phyloP scores from a whole-genome alignment of 37 sponge, comb jelly and placozoan genomes.

The Ianthella basta region DNA sequence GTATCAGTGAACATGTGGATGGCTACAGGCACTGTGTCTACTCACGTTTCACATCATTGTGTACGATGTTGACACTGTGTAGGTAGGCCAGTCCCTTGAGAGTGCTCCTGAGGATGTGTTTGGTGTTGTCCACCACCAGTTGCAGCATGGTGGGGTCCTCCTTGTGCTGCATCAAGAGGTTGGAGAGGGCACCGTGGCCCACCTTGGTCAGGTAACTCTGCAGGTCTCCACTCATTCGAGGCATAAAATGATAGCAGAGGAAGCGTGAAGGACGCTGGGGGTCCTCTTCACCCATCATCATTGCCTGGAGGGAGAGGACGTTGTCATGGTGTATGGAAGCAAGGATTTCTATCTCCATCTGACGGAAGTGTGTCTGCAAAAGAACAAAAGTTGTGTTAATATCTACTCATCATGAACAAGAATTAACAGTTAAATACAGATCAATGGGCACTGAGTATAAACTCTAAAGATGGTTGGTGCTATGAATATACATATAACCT shows the following conservation, averaged over 20 bases:
- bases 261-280: conserved; percentile 20
- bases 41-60: conserved; percentile 53
- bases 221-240: conserved; percentile 34
- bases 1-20: too few species aligned
- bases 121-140: conserved; percentile 21
- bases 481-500: too few species aligned
- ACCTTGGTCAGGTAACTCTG: conserved; percentile 8
- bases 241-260: conserved; percentile 56
- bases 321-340: conserved; percentile 39
- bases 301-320: conserved; percentile 37
- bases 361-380: conserved; percentile 46
- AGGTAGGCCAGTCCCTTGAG: conserved; percentile 30
- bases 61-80: conserved; percentile 32
- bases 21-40: too few species aligned
- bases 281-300: conserved; percentile 55
- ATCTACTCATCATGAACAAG: too few species aligned
- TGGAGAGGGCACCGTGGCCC: conserved; percentile 8
- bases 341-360: conserved; percentile 33
- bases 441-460: too few species aligned
- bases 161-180: conserved; percentile 8
- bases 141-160: conserved; percentile 20
- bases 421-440: too few species aligned
- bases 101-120: conserved; percentile 22
- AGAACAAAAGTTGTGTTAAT: too few species aligned
- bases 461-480: too few species aligned